phyloP scores from a whole-genome alignment of 2,797 vertebrate species.

The Cottoperca gobio region DNA sequence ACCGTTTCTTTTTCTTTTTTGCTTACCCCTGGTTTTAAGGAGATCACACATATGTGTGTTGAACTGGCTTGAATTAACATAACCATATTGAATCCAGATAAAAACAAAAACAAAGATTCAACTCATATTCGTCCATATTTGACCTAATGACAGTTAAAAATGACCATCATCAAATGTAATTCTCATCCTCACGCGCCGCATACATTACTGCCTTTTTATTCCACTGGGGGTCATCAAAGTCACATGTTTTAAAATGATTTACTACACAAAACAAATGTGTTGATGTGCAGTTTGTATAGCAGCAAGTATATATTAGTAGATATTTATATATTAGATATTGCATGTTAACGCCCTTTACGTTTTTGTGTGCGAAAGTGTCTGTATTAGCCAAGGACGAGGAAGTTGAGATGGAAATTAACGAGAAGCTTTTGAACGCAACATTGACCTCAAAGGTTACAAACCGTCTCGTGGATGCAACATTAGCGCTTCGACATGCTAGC shows the following conservation, averaged over 20 bases:
- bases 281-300: background rate
- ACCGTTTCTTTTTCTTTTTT: background rate
- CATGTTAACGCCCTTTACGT: accelerated
- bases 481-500: background rate
- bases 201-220: background rate
- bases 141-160: background rate
- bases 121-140: background rate
- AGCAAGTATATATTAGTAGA: background rate
- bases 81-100: background rate
- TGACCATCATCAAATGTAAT: background rate
- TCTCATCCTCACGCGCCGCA: background rate
- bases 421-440: conserved; percentile 27
- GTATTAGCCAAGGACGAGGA: accelerated
- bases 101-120: background rate
- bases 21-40: background rate
- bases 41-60: background rate
- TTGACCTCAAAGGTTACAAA: background rate
- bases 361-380: background rate
- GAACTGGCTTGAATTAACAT: background rate
- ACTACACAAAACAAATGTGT: background rate
- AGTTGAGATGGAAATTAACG: background rate
- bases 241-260: background rate
- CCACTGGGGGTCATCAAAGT: background rate
- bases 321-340: background rate
- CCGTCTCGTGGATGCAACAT: background rate